Evolutionary conservation across 2,888 invertebrate species (phyloP).

Genomic region (Cantharis nigra): DNA sequence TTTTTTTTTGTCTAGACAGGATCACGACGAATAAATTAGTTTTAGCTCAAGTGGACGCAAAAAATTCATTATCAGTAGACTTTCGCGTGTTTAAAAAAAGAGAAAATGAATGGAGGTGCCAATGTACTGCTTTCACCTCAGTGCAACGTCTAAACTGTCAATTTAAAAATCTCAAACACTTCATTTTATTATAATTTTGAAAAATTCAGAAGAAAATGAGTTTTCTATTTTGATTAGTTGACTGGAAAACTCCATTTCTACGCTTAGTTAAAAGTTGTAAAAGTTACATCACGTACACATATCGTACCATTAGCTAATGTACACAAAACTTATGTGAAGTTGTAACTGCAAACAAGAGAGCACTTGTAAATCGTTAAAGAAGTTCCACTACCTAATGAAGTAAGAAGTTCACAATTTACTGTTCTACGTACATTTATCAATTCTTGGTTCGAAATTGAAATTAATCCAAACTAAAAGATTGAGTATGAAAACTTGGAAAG

Average conservation of each 20-base stretch:
- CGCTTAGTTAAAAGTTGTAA: neutral
- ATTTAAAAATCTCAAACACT: neutral
- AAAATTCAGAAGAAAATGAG: neutral
- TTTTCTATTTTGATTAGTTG: neutral
- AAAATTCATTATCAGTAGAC: neutral
- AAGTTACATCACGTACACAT: conserved; percentile 1
- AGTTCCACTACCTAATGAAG: neutral
- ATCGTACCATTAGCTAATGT: conserved; percentile 8
- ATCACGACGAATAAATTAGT: neutral
- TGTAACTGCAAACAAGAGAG: neutral
- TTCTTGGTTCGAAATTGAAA: neutral
- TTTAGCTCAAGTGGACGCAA: neutral
- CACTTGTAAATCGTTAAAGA: neutral
- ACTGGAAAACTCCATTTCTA: neutral
- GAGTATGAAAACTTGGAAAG: neutral
- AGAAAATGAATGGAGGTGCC: neutral
- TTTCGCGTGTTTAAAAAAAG: neutral
- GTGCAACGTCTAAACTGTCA: too few relatives aligned
- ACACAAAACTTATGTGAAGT: conserved; percentile 7
- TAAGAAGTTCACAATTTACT: neutral
- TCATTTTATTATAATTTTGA: neutral
- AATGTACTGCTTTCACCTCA: neutral
- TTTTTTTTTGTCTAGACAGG: neutral
- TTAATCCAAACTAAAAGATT: neutral
- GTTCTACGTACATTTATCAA: neutral